These are phyloP conservation scores for Acanthiza pusilla DNA, from an alignment of 2,797 vertebrate species.

Conservation along the genomic window DNA sequence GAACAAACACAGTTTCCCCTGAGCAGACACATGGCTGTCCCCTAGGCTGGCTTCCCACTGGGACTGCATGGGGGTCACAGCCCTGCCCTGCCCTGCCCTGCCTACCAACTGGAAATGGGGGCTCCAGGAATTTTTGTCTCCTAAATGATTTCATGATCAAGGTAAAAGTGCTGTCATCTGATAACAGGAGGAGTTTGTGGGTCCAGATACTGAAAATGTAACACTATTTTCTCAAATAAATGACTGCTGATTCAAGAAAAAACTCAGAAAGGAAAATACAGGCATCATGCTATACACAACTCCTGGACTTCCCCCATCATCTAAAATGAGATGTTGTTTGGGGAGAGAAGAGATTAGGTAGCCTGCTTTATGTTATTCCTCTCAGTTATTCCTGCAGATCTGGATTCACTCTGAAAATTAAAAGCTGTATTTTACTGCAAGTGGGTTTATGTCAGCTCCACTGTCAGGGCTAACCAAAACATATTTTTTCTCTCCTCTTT, in stretches of 20 bases:
- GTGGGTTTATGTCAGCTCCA: background rate
- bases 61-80: rapidly evolving
- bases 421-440: slow-evolving; percentile 44
- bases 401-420: slow-evolving; percentile 16
- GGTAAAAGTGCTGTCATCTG: background rate
- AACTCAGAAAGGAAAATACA: background rate
- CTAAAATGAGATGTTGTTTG: background rate
- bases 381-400: slow-evolving; percentile 40
- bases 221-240: background rate
- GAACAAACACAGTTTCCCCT: background rate
- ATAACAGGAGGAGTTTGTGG: background rate
- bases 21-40: background rate
- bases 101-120: rapidly evolving
- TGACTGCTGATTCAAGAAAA: background rate
- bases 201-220: background rate
- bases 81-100: background rate
- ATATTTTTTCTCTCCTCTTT: background rate
- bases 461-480: background rate
- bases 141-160: background rate
- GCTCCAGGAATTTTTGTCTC: background rate
- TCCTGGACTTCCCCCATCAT: background rate
- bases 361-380: slow-evolving; percentile 14
- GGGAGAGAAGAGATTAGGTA: background rate
- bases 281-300: background rate
- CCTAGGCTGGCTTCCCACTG: rapidly evolving